Percentiles rank a stretch among this genome's conserved stretches.
phyloP scores from a whole-genome alignment of 2,797 vertebrate species.

The Oryzias dopingdopingensis region DNA sequence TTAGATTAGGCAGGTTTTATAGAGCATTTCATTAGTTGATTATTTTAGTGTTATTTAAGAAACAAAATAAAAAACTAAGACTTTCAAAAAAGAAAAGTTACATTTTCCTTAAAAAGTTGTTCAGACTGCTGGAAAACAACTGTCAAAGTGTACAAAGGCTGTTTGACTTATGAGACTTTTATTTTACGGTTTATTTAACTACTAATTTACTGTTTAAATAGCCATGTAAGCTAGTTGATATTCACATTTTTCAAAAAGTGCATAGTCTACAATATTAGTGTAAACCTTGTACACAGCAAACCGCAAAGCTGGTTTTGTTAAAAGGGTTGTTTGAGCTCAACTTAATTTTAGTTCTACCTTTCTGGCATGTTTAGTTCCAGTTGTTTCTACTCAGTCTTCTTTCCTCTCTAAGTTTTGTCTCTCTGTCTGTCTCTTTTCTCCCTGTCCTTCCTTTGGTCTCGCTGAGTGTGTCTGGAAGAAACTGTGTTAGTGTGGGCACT shows the following conservation, averaged over 20 bases:
- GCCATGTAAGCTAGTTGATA: too few relatives aligned
- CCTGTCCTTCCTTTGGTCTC: conserved; percentile 43
- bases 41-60: too few relatives aligned
- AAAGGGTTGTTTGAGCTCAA: conserved; percentile 23
- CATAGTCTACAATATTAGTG: neutral
- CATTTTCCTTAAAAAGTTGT: too few relatives aligned
- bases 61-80: too few relatives aligned
- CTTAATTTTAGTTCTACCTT: neutral
- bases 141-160: too few relatives aligned
- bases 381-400: conserved; percentile 11
- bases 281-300: neutral
- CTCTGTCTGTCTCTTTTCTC: conserved; percentile 15
- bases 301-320: conserved; percentile 6
- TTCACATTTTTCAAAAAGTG: neutral
- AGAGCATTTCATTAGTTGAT: too few relatives aligned
- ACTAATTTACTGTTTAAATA: too few relatives aligned
- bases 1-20: too few relatives aligned
- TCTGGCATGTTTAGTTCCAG: conserved; percentile 13
- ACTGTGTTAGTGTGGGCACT: conserved; percentile 55
- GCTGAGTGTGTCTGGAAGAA: conserved; percentile 49
- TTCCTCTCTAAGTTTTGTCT: conserved; percentile 18
- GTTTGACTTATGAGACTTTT: too few relatives aligned
- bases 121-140: too few relatives aligned
- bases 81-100: too few relatives aligned
- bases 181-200: too few relatives aligned